phyloP scores from a whole-genome alignment of 1,140 invertebrate genomes.

The Cydia amplana region DNA sequence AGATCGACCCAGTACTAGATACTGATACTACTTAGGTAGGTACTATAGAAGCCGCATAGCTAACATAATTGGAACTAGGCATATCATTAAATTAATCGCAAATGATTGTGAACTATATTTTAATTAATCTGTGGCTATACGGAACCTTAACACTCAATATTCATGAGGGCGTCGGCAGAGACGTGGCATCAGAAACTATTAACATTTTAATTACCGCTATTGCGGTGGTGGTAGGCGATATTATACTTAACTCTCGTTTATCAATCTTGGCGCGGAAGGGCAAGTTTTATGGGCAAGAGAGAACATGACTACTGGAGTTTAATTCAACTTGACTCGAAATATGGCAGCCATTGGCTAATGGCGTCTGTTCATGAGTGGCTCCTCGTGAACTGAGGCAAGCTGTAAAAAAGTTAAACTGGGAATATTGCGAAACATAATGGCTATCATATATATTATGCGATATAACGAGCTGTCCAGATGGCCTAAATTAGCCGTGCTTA shows the following conservation, averaged over 20 bases:
- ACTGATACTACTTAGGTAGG: too few species aligned
- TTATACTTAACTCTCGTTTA: slow-evolving; percentile 14
- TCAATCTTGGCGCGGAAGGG: slow-evolving; percentile 17
- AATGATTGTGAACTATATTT: background rate
- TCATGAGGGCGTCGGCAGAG: slow-evolving; percentile 37
- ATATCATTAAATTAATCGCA: background rate
- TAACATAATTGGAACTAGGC: background rate
- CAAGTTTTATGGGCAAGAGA: background rate
- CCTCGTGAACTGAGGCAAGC: too few species aligned
- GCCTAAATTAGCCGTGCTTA: too few species aligned
- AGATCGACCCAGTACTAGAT: too few species aligned
- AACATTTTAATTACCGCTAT: slow-evolving; percentile 45
- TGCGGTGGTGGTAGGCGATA: slow-evolving; percentile 20
- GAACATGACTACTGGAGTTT: background rate
- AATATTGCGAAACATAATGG: too few species aligned
- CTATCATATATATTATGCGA: too few species aligned
- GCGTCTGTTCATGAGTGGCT: too few species aligned
- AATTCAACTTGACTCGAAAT: background rate
- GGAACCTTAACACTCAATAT: slow-evolving; percentile 35
- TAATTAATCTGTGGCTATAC: slow-evolving; percentile 7
- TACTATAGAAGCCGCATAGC: too few species aligned
- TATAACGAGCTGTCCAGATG: too few species aligned
- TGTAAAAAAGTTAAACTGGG: too few species aligned
- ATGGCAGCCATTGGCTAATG: background rate
- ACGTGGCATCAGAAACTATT: slow-evolving; percentile 38